Evolutionary conservation across 2,888 invertebrate species (phyloP), one percentile per base, ranked within the genome.

Genomic region (Acleris laterana): DNA sequence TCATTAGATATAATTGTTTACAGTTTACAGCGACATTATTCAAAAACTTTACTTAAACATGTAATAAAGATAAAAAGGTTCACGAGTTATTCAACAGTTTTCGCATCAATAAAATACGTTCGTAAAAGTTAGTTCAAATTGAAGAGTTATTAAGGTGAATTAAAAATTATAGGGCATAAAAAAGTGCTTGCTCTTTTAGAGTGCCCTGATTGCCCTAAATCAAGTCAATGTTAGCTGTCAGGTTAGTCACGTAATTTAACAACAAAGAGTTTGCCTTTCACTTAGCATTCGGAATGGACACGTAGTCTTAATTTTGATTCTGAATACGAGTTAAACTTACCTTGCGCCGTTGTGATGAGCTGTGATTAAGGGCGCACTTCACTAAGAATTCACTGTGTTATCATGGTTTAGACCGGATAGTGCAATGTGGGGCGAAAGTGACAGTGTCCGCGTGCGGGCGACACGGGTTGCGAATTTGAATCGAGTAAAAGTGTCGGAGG

Each of bases 181-280:
- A 52, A 53, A 42, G 44, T 38, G 42, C 49, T 56, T 42, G 38
- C 13, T 38, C 20, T 58, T 65, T 56, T 58, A 1, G 38, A 66
- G 38, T 66, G 51, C 44, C 55, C 55, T 2, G 52, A 66, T 25
- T 66, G 51, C 44, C 55, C 60, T 60, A 64, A 64, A 59, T 25
- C 64, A 59, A 48, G 44, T 32, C 58, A 20, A 44, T 56, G 11
- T 56, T 66, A 56, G 56, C 53, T 28, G 60, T 32, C 44, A 50
- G 51, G 62, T 60, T 64, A 55, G 64, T 73, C 78, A 74, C 72
- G 85, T 87, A 85, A 85, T 88, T 84, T 82, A 85, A 84, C 88
- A 66, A 66, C 64, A 88, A 88, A 88, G 90, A 88, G 85, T 88
- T 87, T 79, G 83, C 91, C 91, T 92, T 92, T 92, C 91, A 92